Evolutionary conservation across 2,888 invertebrate genomes (phyloP).

Genomic region (Napeogenes sylphis): DNA sequence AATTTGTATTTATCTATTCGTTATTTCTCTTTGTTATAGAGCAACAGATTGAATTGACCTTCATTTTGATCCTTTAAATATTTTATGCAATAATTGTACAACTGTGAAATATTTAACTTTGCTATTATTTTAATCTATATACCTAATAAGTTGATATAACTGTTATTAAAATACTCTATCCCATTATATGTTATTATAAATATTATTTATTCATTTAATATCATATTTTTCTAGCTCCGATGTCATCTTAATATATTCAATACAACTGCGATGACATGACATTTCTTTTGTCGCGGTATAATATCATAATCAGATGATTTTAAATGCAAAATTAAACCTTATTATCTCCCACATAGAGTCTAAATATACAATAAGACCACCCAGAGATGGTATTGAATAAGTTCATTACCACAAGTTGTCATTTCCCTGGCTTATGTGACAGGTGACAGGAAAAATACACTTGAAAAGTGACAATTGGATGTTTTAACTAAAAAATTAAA

Average conservation of each 20-base stretch:
- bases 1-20: too few relatives aligned
- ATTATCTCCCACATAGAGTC: slow-evolving; percentile 9
- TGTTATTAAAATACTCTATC: too few relatives aligned
- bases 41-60: too few relatives aligned
- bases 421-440: slow-evolving; percentile 38
- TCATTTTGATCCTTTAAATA: too few relatives aligned
- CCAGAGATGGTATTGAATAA: slow-evolving; percentile 44
- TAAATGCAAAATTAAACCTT: slow-evolving; percentile 12
- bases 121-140: too few relatives aligned
- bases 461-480: background rate
- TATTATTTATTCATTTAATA: slow-evolving; percentile 1
- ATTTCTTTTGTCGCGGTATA: slow-evolving; percentile 43
- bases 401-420: slow-evolving; percentile 47
- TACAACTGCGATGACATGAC: slow-evolving; percentile 47
- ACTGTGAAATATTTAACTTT: too few relatives aligned
- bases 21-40: too few relatives aligned
- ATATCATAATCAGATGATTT: slow-evolving; percentile 23
- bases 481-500: too few relatives aligned
- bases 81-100: too few relatives aligned
- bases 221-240: slow-evolving; percentile 25
- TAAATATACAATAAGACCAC: slow-evolving; percentile 41
- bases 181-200: too few relatives aligned
- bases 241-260: slow-evolving; percentile 33
- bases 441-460: slow-evolving; percentile 33
- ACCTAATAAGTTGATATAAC: too few relatives aligned